Conservation (phyloP, 1,140 invertebrate species). For the Pseudachorutes palmiensis region DNA sequence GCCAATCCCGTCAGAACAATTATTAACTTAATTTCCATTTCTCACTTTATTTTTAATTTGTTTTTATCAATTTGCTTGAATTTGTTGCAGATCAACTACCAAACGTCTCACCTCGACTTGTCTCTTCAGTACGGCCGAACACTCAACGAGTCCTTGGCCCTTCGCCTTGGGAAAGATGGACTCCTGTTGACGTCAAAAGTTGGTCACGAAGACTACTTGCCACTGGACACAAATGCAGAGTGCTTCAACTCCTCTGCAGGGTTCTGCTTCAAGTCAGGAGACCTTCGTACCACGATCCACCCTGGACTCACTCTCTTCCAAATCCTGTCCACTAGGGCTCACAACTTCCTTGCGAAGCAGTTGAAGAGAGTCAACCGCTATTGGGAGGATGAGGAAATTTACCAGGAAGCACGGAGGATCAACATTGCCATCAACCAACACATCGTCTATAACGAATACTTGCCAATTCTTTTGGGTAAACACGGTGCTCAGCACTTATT, state of each 20-base stretch:
- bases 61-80: too few species aligned
- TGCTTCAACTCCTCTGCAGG: slow-evolving; percentile 27
- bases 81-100: slow-evolving; percentile 29
- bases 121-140: slow-evolving; percentile 38
- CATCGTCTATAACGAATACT: slow-evolving; percentile 43
- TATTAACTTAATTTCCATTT: not conserved
- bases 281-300: slow-evolving; percentile 49
- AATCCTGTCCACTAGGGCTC: slow-evolving; percentile 48
- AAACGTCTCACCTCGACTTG: slow-evolving; percentile 36
- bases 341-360: slow-evolving; percentile 43
- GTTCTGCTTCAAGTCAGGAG: slow-evolving; percentile 43
- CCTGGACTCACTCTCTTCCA: slow-evolving; percentile 45
- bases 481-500: not conserved
- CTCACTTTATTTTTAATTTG: slow-evolving; percentile 1
- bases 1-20: slow-evolving; percentile 37
- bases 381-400: slow-evolving; percentile 46
- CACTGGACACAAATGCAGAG: slow-evolving; percentile 26
- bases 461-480: slow-evolving; percentile 37
- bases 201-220: slow-evolving; percentile 27
- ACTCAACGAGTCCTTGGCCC: slow-evolving; percentile 37
- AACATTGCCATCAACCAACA: slow-evolving; percentile 48
- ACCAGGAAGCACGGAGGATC: slow-evolving; percentile 51
- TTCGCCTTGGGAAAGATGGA: slow-evolving; percentile 41
- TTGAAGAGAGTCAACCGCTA: slow-evolving; percentile 42
- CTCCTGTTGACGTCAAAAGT: slow-evolving; percentile 36